Base-by-base conservation (phyloP, 2,113 vertebrate genomes). In the Xenopus laevis region DNA sequence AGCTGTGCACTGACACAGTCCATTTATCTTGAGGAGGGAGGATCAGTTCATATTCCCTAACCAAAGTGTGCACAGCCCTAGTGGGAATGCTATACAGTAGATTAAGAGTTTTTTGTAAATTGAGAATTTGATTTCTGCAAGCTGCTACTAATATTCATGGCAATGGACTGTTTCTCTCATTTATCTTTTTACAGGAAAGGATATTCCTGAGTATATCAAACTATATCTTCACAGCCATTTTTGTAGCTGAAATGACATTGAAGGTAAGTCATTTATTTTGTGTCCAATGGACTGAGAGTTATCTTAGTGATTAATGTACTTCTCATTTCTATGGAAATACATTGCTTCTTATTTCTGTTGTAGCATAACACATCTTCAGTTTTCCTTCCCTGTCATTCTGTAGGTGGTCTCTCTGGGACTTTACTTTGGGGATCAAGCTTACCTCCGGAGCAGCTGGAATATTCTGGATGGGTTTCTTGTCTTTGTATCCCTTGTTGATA, bases 391-490 rank as follows among this genome's bases (percentile, higher is more conserved):
- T 64, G 61, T 10, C 61, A 74, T 52, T 21, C 81, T 77, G 3
- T 82, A 99, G 96, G 95, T 99, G 84, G 95, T 98, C 71, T 97
- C 96, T 1, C 91, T 99, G 86, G 96, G 96, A 52, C 83, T 99
- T 62, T 98, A 97, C 82, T 82, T 98, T 46, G 97, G 97, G 0
- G 93, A 96, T 27, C 93, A 97, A 83, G 93, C 97, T 0, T 99
- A 99, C 77, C 88, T 99, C 75, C 93, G 95, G 55, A 99, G 97
- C 86, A 98, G 96, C 74, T 99, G 97, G 97, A 99, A 99, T 11
- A 85, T 99, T 72, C 88, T 99, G 81, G 97, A 99, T 33, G 96
- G 97, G 69, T 98, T 99, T 84, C 90, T 99, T 65, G 97, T 99
- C 79, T 96, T 98, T 0, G 97, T 99, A 67, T 98, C 97, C n/a